Evolutionary conservation across 1,140 invertebrate genomes (phyloP).

Genomic region (Thaumatotibia leucotreta): DNA sequence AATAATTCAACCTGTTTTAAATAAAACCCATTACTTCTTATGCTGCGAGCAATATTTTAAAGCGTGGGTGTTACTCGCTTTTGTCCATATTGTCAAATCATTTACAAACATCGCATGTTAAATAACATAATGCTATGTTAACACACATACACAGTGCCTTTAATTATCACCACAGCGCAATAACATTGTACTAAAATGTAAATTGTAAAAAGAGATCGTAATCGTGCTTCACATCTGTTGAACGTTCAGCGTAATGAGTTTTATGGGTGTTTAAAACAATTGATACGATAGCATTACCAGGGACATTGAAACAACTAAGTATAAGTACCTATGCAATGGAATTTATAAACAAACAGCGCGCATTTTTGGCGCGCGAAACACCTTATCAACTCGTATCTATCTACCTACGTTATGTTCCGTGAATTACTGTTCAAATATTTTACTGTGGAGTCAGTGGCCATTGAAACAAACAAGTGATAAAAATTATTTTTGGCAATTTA

Average conservation of each 20-base stretch:
- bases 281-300: constrained; percentile 38
- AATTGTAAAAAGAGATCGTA: constrained; percentile 39
- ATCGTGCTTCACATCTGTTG: constrained; percentile 31
- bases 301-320: constrained; percentile 30
- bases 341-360: neutral
- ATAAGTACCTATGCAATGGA: no score
- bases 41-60: neutral
- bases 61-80: constrained; percentile 1
- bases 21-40: constrained; percentile 12
- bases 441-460: neutral
- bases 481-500: neutral
- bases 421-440: neutral
- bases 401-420: neutral
- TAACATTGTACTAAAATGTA: constrained; percentile 41
- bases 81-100: constrained; percentile 29
- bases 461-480: neutral
- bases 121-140: constrained; percentile 39
- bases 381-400: no score
- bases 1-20: constrained; percentile 6
- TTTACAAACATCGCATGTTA: constrained; percentile 24
- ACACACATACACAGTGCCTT: constrained; percentile 32
- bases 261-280: constrained; percentile 46
- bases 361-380: neutral
- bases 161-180: constrained; percentile 29
- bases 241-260: constrained; percentile 28